Base-by-base conservation (phyloP, 2,113 vertebrate genomes). In the Ceuthmochares aereus region DNA sequence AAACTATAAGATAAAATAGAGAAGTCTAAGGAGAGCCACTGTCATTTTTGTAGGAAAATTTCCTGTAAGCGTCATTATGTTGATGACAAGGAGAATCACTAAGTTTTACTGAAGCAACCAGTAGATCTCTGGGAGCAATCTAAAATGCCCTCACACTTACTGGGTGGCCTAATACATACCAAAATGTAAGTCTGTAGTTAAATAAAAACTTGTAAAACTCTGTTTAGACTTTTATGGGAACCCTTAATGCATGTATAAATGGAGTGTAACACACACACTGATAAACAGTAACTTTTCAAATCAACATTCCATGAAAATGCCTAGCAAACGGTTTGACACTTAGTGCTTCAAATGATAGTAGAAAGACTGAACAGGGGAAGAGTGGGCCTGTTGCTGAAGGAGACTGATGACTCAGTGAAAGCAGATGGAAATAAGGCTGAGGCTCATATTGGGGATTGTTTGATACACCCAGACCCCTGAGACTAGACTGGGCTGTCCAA, bases 201-300 rank as follows among this genome's bases (percentile, higher is more conserved):
- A 85, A 93, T 77, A 70, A 90, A 92, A 95, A 88, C 51, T 55
- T 56, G 42, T 34, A 92, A 86, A 84, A 84, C 60, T 80, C 73
- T 47, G 56, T 89, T 78, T 72, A 77, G 70, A 49, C 72, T 91
- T 92, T 92, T 87, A 72, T 18, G 54, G 58, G 52, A 92, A 84
- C 2, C 7, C 29, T 90, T 83, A 79, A 77, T 29, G 49, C 37
- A 89, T 64, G 15, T 19, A 7, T 52, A 74, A 92, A 37, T 29
- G 51, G 73, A 27, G 21, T 43, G 34, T 49, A 87, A 64, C 42
- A 72, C 45, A 3, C 37, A 55, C 37, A n/a, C 76, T 81, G 80
- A 84, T 37, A 94, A 92, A 77, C 56, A 14, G 0, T 19, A 91
- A 78, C 73, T 92, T 77, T 75, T 55, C 69, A 51, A 67, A 87